A percentile compares a stretch with the other conserved stretches of the same genome.
Evolutionary conservation across 1,140 invertebrate species (phyloP).

Genomic region (Drosophila malerkotliana): DNA sequence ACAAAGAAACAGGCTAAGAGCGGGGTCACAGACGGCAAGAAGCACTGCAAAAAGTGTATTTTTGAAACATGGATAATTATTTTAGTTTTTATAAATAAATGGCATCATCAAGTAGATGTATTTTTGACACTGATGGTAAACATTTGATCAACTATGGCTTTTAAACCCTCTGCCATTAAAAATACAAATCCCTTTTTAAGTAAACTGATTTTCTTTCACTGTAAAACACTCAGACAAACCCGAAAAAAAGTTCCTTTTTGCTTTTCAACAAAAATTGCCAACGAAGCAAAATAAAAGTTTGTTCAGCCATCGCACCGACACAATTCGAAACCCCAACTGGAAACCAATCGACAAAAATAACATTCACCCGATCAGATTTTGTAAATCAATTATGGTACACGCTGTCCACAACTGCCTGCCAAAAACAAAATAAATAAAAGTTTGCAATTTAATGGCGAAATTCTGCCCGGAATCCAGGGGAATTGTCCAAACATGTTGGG

Average conservation of each 20-base stretch:
- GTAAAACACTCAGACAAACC: neutral
- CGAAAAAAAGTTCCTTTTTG: neutral
- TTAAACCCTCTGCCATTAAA: too few species aligned
- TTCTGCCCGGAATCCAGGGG: constrained; percentile 1
- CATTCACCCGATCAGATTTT: constrained; percentile 8
- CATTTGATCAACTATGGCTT: too few species aligned
- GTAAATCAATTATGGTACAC: constrained; percentile 22
- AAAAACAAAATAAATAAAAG: constrained; percentile 11
- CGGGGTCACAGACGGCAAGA: neutral
- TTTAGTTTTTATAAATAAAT: too few species aligned
- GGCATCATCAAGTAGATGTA: neutral
- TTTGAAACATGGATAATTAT: too few species aligned
- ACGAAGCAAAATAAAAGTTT: neutral
- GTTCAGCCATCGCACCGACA: neutral
- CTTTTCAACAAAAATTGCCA: neutral
- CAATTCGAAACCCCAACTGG: neutral
- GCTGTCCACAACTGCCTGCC: constrained; percentile 24
- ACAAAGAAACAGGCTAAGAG: constrained; percentile 27
- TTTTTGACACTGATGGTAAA: too few species aligned
- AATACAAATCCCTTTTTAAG: neutral
- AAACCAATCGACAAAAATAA: constrained; percentile 13
- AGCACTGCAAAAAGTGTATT: neutral
- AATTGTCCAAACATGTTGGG: constrained; percentile 46
- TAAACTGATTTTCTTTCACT: neutral
- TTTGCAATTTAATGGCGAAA: constrained; percentile 13